Conservation (phyloP, 1,140 invertebrate species). For the Habropoda laboriosa region DNA sequence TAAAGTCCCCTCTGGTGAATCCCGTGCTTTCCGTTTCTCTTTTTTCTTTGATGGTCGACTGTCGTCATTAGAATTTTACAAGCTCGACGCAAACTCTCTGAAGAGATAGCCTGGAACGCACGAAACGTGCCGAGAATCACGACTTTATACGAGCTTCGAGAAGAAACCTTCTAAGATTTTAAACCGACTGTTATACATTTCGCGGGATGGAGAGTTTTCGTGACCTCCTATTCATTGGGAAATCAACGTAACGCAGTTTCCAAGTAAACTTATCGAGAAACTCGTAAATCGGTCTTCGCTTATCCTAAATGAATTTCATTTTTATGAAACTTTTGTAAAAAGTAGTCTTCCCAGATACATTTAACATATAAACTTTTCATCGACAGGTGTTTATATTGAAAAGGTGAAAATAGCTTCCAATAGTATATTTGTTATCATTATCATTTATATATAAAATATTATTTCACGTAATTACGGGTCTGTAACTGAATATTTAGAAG, state of each 20-base stretch:
- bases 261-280: slow-evolving; percentile 5
- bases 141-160: slow-evolving; percentile 34
- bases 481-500: no score
- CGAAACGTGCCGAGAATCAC: slow-evolving; percentile 59
- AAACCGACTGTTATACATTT: slow-evolving; percentile 60
- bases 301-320: no score
- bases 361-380: no score
- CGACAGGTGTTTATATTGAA: no score
- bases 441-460: no score
- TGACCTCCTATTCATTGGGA: slow-evolving; percentile 20
- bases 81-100: slow-evolving; percentile 58
- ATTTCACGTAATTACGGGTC: no score
- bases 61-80: slow-evolving; percentile 72
- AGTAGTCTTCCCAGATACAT: no score
- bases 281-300: neutral
- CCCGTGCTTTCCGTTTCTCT: slow-evolving; percentile 16
- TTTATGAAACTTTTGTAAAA: no score
- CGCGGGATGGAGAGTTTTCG: slow-evolving; percentile 5
- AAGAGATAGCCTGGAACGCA: slow-evolving; percentile 26
- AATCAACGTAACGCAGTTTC: slow-evolving; percentile 10
- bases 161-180: slow-evolving; percentile 51
- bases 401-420: no score
- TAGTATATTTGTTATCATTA: no score
- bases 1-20: slow-evolving; percentile 5
- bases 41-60: slow-evolving; percentile 38